phyloP scores from a whole-genome alignment of 2,888 invertebrate species.

The Oxyteleia sp. region DNA sequence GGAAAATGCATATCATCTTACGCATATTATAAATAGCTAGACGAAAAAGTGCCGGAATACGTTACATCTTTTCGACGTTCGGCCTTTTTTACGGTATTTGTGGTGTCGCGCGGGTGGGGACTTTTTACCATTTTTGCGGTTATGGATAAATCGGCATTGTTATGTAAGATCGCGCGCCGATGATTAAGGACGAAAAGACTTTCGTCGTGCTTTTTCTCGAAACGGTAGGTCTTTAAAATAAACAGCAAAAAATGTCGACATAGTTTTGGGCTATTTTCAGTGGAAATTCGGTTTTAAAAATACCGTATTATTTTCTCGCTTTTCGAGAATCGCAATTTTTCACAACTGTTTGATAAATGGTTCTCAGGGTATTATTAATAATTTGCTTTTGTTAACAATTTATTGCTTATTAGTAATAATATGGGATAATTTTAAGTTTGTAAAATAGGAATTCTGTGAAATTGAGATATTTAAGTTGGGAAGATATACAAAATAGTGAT shows the following conservation, averaged over 20 bases:
- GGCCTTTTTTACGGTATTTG: constrained; percentile 43
- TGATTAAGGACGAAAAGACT: constrained; percentile 20
- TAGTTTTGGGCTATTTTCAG: constrained; percentile 56
- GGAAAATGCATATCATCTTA: constrained; percentile 74
- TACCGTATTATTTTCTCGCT: constrained; percentile 46
- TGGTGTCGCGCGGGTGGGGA: neutral
- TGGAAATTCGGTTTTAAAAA: constrained; percentile 47
- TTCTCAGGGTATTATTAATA: too few species aligned
- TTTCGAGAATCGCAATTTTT: neutral
- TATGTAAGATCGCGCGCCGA: constrained; percentile 4
- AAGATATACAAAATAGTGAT: too few species aligned
- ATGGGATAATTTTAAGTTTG: too few species aligned
- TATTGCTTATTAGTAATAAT: too few species aligned
- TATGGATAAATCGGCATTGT: constrained; percentile 1
- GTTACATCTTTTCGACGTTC: constrained; percentile 35
- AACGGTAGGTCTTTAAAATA: constrained; percentile 35
- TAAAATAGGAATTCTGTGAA: too few species aligned
- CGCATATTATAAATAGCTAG: constrained; percentile 72
- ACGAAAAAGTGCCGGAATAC: constrained; percentile 66
- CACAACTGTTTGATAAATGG: too few species aligned
- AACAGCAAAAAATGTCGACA: constrained; percentile 52
- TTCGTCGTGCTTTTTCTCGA: constrained; percentile 5
- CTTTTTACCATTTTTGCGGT: neutral
- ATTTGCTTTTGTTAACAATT: too few species aligned
- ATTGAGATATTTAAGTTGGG: too few species aligned